phyloP scores from a whole-genome alignment of 30 jellyfish, hydroid and myxozoan species.

The Sanderia malayensis region DNA sequence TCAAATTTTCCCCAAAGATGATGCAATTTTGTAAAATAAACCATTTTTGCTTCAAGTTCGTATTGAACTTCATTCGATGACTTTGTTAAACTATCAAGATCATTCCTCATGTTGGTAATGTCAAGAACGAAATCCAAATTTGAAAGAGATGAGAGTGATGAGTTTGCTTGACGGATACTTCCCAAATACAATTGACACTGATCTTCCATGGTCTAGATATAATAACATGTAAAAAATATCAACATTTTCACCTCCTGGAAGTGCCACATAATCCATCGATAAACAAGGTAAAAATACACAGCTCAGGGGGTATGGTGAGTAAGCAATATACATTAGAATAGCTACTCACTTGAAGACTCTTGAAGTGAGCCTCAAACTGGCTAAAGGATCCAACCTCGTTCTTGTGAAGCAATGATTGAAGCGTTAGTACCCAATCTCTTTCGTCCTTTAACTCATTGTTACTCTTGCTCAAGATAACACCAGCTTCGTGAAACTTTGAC shows the following conservation, averaged over 20 bases:
- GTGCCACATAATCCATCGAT: too few relatives aligned
- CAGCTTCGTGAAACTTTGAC: slow-evolving; percentile 26
- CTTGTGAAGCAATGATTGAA: not conserved
- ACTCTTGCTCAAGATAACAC: not conserved
- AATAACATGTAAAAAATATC: too few relatives aligned
- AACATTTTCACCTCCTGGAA: too few relatives aligned
- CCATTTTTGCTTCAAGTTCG: slow-evolving; percentile 2
- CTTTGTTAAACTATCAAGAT: slow-evolving; percentile 1
- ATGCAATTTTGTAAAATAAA: not conserved
- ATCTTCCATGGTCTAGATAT: too few relatives aligned
- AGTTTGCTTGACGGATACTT: slow-evolving; percentile 8
- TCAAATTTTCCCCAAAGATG: slow-evolving; percentile 54
- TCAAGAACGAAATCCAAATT: not conserved
- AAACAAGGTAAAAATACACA: not conserved
- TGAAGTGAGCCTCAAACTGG: slow-evolving; percentile 5
- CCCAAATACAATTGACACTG: slow-evolving; percentile 35
- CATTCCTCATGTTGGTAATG: not conserved
- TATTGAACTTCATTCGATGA: slow-evolving; percentile 18
- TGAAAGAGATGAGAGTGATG: not conserved
- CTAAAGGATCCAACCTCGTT: slow-evolving; percentile 2
- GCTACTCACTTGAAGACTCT: slow-evolving; percentile 22
- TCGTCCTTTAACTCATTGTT: slow-evolving; percentile 13
- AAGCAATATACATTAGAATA: too few relatives aligned
- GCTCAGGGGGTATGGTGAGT: too few relatives aligned
- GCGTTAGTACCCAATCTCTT: slow-evolving; percentile 17